Base-by-base conservation (phyloP, 1,140 invertebrate genomes). In the Danaus plexippus region DNA sequence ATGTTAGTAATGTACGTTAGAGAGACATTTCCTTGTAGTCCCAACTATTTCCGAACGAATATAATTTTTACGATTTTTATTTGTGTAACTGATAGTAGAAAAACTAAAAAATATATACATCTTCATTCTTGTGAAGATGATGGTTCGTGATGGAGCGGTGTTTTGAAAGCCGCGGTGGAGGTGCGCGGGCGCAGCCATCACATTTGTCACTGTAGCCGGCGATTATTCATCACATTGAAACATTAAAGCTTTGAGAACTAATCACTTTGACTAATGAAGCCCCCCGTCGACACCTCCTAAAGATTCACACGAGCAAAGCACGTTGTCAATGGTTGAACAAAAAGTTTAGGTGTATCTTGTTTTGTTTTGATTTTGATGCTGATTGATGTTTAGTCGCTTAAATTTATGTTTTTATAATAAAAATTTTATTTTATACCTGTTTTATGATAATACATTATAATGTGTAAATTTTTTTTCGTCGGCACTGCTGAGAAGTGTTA, bases 221-320 rank as follows among this genome's bases (percentile, higher is more conserved):
- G 73, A 85, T 86, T 85, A 85, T 81, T 86, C 83, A 86, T 86
- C 81, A 81, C 80, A 85, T 86, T 86, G 83, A 83, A 83, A 84
- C 80, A 84, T 85, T 83, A 86, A 81, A 73, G 75, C 71, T 66
- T 74, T 69, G 75, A 74, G 75, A 86, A 83, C 78, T 86, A 84
- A 86, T 84, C 83, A 86, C 74, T 72, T 67, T 80, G 78, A 86
- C 83, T 84, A 84, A 86, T 84, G 83, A 77, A 74, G 73, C 75
- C 80, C 79, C 79, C 80, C 76, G 80, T 82, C 79, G 82, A 71
- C 79, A 82, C 76, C 67, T 77, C 77, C 70, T 32, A 76, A 77
- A 83, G 80, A 79, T 78, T 80, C 76, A 80, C 75, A 73, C 71
- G 55, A 52, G 22, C 22, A 32, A 32, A 32, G 22, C 7, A 32